Evolutionary conservation across 2,888 invertebrate species (phyloP).

Genomic region (Luperina testacea): DNA sequence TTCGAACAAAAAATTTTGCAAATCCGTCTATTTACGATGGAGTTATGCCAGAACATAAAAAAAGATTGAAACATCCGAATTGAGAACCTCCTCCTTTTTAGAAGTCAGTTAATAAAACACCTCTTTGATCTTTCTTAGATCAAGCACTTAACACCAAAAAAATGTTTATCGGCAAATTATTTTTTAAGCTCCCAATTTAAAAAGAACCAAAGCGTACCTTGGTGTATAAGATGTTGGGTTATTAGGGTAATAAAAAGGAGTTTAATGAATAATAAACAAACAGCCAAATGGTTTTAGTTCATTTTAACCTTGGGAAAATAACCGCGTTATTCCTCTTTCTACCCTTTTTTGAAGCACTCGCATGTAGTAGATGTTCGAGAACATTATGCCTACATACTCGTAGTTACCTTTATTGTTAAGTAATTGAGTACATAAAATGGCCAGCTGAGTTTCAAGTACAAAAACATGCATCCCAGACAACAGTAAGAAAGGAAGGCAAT

Average conservation of each 20-base stretch:
- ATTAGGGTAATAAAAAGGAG: constrained; percentile 53
- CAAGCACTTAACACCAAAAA: constrained; percentile 6
- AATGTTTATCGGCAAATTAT: constrained; percentile 23
- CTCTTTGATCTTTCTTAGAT: background rate
- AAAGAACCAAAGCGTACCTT: constrained; percentile 47
- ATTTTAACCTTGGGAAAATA: constrained; percentile 41
- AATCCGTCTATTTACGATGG: too few species aligned
- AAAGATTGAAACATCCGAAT: too few species aligned
- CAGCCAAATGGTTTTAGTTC: constrained; percentile 51
- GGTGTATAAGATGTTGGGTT: constrained; percentile 46
- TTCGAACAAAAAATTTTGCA: too few species aligned
- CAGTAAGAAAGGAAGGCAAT: background rate
- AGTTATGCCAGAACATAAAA: too few species aligned
- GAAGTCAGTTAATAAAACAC: background rate
- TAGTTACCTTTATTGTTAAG: background rate
- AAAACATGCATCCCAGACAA: constrained; percentile 1
- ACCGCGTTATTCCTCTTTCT: constrained; percentile 25
- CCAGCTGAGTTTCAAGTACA: background rate
- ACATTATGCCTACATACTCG: background rate
- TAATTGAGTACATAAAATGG: background rate
- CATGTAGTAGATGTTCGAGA: constrained; percentile 1
- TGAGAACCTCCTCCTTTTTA: too few species aligned
- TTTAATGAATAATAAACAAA: constrained; percentile 54
- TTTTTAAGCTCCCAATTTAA: constrained; percentile 38
- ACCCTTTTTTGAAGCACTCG: constrained; percentile 21